Evolutionary conservation across 1,140 invertebrate species (phyloP), one percentile per base, ranked within the genome.

Genomic region (Formica exsecta): DNA sequence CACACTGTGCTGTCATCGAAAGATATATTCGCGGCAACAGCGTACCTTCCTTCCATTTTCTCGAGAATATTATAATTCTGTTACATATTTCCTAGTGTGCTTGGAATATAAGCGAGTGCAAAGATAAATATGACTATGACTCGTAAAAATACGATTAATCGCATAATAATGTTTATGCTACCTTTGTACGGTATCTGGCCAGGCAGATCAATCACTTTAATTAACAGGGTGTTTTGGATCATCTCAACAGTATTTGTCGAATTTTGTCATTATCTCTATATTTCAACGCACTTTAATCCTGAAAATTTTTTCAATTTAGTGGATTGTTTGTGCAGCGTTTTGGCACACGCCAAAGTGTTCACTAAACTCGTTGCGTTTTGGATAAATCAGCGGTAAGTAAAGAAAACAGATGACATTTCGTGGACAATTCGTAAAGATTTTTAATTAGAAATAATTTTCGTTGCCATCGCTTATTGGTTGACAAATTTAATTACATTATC

Each of bases 141-240:
- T 19, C 77, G 48, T 13, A 59, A 80, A 2, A 59, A 25, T 54
- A 77, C 75, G 6, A 80, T 86, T 48, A 70, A 4, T 7, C n/a
- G 25, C 5, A 13, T 36, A 9, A 7, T 68, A 1, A 44, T 74
- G 13, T 16, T 61, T 8, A 29, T 66, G 29, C 36, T 85, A 6
- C 44, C 38, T 6, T 44, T 32, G n/a, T 79, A 25, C 6, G 74
- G 83, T 8, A 11, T 80, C 4, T 70, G 75, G 25, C 22, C 64
- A 19, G 9, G 32, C 9, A 68, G 6, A 48, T 36, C 29, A 5
- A 48, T 59, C 13, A 25, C 36, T 48, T 29, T 80, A 25, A 80
- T 86, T 19, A 57, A 9, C 11, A 54, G 75, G 29, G n/a, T 80
- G 16, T 68, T 86, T 59, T 70, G 84, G 84, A 6, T 68, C n/a